A percentile compares a stretch with the other conserved stretches of the same genome.
Conservation (phyloP, 2,888 invertebrate species). For the Atethmia centrago region DNA sequence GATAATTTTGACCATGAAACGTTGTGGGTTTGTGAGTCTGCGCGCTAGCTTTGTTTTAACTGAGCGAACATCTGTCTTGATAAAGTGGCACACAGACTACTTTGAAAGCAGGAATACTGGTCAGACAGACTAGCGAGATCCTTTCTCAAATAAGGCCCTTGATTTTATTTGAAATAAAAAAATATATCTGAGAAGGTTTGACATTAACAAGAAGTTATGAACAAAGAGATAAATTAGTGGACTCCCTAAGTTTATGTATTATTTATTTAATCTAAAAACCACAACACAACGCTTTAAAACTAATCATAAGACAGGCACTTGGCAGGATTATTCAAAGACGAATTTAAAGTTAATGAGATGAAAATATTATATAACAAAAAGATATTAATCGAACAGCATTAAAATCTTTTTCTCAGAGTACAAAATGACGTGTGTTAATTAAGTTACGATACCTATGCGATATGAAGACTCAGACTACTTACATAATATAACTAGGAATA, state of each 20-base stretch:
- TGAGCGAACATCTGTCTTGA: not conserved
- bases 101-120: not conserved
- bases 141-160: not conserved
- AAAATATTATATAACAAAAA: not conserved
- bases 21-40: not conserved
- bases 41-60: not conserved
- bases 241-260: not conserved
- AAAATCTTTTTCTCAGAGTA: not conserved
- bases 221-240: conserved; percentile 4
- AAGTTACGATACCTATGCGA: not conserved
- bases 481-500: not conserved
- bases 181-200: not conserved
- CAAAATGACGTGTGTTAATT: not conserved
- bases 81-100: not conserved
- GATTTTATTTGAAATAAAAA: not conserved
- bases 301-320: conserved; percentile 55
- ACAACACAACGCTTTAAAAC: conserved; percentile 33
- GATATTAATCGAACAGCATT: not conserved
- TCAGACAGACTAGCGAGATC: not conserved
- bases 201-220: not conserved
- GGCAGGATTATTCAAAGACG: conserved; percentile 14
- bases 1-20: too few relatives aligned
- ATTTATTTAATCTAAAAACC: conserved; percentile 41
- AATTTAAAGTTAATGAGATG: conserved; percentile 20
- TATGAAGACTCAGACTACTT: conserved; percentile 18